Conservation (phyloP, 2,113 vertebrate species). For the Hypanus sabinus region DNA sequence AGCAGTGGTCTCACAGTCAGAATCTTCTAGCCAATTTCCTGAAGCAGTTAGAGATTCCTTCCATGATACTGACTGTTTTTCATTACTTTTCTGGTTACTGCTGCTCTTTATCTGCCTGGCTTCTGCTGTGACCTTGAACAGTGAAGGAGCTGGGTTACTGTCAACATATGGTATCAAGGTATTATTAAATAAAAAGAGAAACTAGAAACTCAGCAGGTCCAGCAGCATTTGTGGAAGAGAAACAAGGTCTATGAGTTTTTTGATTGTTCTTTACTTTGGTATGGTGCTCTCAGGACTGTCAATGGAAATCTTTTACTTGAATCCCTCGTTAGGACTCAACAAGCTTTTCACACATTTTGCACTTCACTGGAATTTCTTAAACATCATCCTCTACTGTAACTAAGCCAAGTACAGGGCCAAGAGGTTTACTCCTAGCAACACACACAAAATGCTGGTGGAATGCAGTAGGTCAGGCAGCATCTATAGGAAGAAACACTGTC, state of each 20-base stretch:
- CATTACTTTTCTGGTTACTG: neutral
- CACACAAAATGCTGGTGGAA: too few species aligned
- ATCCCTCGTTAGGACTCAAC: neutral
- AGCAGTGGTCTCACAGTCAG: neutral
- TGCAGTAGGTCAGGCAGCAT: too few species aligned
- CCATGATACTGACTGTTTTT: neutral
- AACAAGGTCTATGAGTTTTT: too few species aligned
- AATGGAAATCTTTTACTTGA: neutral
- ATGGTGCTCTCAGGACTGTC: neutral
- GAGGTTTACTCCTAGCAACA: too few species aligned
- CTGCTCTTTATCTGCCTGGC: neutral
- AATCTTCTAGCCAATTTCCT: conserved; percentile 7
- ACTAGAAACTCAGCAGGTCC: too few species aligned
- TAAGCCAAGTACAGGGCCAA: too few species aligned
- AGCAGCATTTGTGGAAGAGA: too few species aligned
- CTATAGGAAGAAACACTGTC: too few species aligned
- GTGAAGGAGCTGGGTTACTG: neutral
- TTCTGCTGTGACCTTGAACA: neutral
- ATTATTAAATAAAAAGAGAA: neutral
- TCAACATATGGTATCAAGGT: neutral
- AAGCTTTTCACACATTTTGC: neutral
- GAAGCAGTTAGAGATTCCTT: neutral
- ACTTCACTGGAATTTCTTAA: neutral
- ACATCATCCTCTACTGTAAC: too few species aligned
- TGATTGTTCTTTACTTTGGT: too few species aligned